A percentile compares a stretch with the other conserved stretches of the same genome.
These are phyloP conservation scores for Bothrops jararaca DNA, from an alignment of 2,113 vertebrate genomes.

Conservation along the genomic window DNA sequence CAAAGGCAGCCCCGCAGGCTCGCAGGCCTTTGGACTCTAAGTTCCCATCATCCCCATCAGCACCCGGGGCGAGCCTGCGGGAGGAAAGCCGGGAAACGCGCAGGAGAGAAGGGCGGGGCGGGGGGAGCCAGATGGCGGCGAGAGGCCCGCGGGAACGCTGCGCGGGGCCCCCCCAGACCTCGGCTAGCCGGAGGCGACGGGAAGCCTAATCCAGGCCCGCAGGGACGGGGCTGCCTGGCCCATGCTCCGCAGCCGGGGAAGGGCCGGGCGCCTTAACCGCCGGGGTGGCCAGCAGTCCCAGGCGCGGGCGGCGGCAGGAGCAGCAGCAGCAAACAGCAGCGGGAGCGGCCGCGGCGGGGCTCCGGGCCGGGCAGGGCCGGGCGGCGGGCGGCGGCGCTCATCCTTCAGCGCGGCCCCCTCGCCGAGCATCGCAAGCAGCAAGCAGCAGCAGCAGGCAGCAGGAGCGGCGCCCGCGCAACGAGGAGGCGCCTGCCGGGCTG, in stretches of 20 bases:
- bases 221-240: not conserved
- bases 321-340: not conserved
- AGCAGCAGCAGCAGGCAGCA: not conserved
- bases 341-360: not conserved
- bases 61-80: not conserved
- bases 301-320: not conserved
- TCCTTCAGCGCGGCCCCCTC: not conserved
- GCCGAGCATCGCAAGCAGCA: not conserved
- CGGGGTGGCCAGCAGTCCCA: not conserved
- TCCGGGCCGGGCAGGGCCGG: not conserved
- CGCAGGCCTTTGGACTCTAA: not conserved
- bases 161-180: no score
- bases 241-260: not conserved
- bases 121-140: not conserved
- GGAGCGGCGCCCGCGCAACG: not conserved
- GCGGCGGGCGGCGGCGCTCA: not conserved
- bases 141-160: not conserved
- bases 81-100: no score
- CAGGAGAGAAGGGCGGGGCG: no score
- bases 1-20: no score
- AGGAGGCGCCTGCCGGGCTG: not conserved
- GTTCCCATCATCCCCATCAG: not conserved
- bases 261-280: not conserved
- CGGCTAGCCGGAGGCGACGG: not conserved
- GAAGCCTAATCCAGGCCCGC: not conserved